A percentile compares a stretch with the other conserved stretches of the same genome.
Evolutionary conservation across 1,140 invertebrate species (phyloP).

Genomic region (Tetramorium simillimum): DNA sequence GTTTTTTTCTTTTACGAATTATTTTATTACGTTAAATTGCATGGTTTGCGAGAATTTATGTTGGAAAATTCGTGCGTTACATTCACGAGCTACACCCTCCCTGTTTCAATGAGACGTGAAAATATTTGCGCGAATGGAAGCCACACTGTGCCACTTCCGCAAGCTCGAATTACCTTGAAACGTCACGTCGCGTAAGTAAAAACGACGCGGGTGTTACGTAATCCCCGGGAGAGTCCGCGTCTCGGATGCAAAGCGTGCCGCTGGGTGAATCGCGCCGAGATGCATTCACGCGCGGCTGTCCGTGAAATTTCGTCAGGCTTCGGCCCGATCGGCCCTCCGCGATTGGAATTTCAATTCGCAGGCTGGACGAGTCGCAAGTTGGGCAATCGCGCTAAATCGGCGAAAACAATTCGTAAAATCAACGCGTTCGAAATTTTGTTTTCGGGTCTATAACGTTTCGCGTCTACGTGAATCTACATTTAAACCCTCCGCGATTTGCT

Average conservation of each 20-base stretch:
- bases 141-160: neutral
- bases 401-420: neutral
- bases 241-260: neutral
- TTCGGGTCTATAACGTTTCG: too few species aligned
- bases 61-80: neutral
- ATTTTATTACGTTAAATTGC: neutral
- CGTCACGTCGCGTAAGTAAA: conserved; percentile 31
- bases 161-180: conserved; percentile 31
- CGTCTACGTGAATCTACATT: too few species aligned
- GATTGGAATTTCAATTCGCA: conserved; percentile 2
- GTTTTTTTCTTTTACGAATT: neutral
- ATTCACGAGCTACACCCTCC: neutral
- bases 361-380: neutral
- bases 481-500: too few species aligned
- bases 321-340: neutral
- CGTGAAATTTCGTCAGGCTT: neutral
- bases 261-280: neutral
- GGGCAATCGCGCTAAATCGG: neutral
- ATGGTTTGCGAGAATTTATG: neutral
- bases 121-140: neutral
- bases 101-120: neutral
- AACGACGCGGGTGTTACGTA: neutral
- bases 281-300: neutral
- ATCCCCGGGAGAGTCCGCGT: conserved; percentile 13
- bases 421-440: too few species aligned